Conservation (phyloP, 1,140 invertebrate genomes). For the Stenopsyche tienmushanensis region DNA sequence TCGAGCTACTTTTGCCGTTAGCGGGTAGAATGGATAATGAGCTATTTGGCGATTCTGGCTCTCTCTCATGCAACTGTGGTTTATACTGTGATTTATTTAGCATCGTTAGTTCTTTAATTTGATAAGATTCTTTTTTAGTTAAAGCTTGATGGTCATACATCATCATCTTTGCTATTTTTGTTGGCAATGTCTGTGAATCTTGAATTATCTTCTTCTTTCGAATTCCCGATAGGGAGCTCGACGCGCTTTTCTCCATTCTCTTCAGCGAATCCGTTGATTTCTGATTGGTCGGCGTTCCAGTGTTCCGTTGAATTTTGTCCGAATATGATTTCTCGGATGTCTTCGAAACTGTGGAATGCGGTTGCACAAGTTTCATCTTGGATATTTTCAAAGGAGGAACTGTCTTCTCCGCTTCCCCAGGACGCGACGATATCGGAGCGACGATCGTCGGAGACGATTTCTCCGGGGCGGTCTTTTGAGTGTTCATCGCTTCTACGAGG, state of each 20-base stretch:
- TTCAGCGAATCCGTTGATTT: background rate
- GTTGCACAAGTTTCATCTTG: background rate
- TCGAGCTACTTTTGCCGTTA: constrained; percentile 9
- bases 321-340: constrained; percentile 39
- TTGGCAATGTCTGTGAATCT: constrained; percentile 20
- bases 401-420: constrained; percentile 23
- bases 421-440: background rate
- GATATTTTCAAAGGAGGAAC: constrained; percentile 30
- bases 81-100: constrained; percentile 1
- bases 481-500: background rate
- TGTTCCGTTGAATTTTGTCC: constrained; percentile 31
- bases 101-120: constrained; percentile 9
- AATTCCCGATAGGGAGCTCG: background rate
- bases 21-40: constrained; percentile 18
- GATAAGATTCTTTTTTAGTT: background rate
- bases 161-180: background rate
- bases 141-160: constrained; percentile 25
- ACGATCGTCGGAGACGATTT: background rate
- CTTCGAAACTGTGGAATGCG: constrained; percentile 29
- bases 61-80: background rate
- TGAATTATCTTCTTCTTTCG: constrained; percentile 2
- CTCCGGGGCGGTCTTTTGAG: background rate
- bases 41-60: background rate
- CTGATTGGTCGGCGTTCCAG: constrained; percentile 23
- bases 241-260: background rate